Percentiles rank a stretch among this genome's conserved stretches.
phyloP scores from a whole-genome alignment of 2,888 invertebrate species.

The Acanthosepion pharaonis region DNA sequence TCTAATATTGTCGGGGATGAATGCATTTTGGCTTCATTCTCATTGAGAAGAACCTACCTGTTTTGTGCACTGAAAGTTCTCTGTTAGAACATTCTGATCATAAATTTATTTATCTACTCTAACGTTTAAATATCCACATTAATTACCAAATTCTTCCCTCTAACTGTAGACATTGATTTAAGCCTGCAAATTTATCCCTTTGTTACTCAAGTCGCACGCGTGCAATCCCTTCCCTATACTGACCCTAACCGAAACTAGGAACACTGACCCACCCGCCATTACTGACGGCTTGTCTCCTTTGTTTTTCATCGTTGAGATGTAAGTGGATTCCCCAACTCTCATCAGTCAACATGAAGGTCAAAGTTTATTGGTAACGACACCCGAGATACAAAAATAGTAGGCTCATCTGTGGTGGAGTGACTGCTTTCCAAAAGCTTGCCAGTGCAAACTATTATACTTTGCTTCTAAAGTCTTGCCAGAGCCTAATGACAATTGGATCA shows the following conservation, averaged over 20 bases:
- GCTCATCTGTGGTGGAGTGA: not conserved
- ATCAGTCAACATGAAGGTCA: not conserved
- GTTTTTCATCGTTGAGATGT: not conserved
- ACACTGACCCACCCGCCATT: not conserved
- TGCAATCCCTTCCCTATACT: not conserved
- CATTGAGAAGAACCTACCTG: too few species aligned
- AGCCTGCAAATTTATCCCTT: not conserved
- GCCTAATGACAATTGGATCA: not conserved
- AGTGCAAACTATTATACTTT: not conserved
- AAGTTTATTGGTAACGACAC: not conserved
- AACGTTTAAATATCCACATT: not conserved
- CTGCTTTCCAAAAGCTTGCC: not conserved
- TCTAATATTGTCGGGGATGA: too few species aligned
- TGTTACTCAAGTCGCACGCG: not conserved
- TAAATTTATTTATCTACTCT: too few species aligned
- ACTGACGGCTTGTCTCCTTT: not conserved
- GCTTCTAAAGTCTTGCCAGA: not conserved
- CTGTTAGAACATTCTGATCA: too few species aligned
- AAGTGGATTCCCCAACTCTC: not conserved
- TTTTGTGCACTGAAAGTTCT: too few species aligned
- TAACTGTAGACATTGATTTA: not conserved
- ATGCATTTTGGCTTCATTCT: too few species aligned
- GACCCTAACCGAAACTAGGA: not conserved
- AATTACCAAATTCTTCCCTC: not conserved
- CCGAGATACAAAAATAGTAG: constrained; percentile 13